Percentiles rank a stretch among this genome's conserved stretches.
phyloP scores from a whole-genome alignment of 2,888 invertebrate genomes.

The Drosophila meridiana region DNA sequence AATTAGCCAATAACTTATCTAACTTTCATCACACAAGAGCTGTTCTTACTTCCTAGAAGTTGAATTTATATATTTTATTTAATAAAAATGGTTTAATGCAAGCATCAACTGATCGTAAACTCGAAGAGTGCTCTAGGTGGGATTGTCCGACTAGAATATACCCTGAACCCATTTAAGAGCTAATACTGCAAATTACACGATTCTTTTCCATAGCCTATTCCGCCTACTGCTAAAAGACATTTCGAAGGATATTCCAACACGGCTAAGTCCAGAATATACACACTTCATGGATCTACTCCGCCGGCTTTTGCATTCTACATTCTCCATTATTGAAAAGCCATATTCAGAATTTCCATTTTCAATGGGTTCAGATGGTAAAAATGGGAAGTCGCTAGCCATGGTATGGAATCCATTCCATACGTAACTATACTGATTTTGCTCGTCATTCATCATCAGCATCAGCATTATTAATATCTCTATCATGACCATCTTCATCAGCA shows the following conservation, averaged over 20 bases:
- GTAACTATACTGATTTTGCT: background rate
- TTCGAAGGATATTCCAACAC: too few relatives aligned
- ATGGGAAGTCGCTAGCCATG: background rate
- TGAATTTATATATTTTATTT: slow-evolving; percentile 42
- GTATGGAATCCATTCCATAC: background rate
- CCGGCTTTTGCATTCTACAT: too few relatives aligned
- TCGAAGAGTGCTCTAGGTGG: background rate
- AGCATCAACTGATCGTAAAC: slow-evolving; percentile 29
- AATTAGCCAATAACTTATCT: slow-evolving; percentile 48
- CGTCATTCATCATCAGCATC: background rate
- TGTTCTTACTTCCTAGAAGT: slow-evolving; percentile 65
- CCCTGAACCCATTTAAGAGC: too few relatives aligned
- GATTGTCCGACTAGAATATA: background rate
- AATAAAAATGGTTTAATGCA: slow-evolving; percentile 63
- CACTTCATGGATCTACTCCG: too few relatives aligned
- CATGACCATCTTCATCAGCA: background rate
- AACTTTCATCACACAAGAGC: slow-evolving; percentile 62
- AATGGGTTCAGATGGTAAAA: too few relatives aligned
- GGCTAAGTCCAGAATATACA: too few relatives aligned
- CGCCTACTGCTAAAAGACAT: too few relatives aligned
- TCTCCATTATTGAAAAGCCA: too few relatives aligned
- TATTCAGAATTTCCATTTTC: too few relatives aligned
- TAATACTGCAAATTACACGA: too few relatives aligned
- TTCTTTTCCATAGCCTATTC: too few relatives aligned
- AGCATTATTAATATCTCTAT: background rate